Evolutionary conservation across 2,888 invertebrate species (phyloP), one percentile per base, ranked within the genome.

Genomic region (Plutella xylostella): DNA sequence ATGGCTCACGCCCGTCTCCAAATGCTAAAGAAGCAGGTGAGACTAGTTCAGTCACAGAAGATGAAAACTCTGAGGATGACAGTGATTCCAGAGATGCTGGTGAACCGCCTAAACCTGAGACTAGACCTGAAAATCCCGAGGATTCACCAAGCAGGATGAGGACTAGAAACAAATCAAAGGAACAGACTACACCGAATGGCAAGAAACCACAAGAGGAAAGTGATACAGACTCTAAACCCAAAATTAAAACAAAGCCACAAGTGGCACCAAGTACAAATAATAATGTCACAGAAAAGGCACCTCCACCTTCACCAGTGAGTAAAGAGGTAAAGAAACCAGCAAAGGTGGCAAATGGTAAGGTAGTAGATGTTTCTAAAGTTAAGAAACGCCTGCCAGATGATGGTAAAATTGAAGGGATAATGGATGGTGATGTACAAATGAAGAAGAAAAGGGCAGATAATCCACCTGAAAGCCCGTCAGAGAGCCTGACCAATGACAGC

Each of bases 51-150:
- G 91, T 92, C 49, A 92, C 92, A 44, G 93, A 93, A 72, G 93
- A 93, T 85, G 95, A 96, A 71, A 94, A 93, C 79, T 96, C 96
- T 53, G 96, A 96, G 69, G 96, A 96, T 72, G 97, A 97, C 73
- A 96, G 96, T 72, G 96, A 96, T 78, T 96, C 94, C 47, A 88
- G 96, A 65, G 94, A 95, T 63, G 90, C 94, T 57, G 92, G 73
- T 50, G 84, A 84, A 52, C 92, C 68, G 90, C 93, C 79, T 90
- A 96, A 84, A 92, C 94, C 79, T 89, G 95, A 78, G 89, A 94
- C 64, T 30, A 93, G 66, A 91, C 92, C 72, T 87, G 89, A 89
- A 44, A 90, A 88, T 60, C 90, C 89, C 60, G 94, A 93, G 68
- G 90, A 91, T 64, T 92, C 92, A 66, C 94, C 94, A 43, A 93